Conservation (phyloP, 2,797 vertebrate species). For the Labroides dimidiatus region DNA sequence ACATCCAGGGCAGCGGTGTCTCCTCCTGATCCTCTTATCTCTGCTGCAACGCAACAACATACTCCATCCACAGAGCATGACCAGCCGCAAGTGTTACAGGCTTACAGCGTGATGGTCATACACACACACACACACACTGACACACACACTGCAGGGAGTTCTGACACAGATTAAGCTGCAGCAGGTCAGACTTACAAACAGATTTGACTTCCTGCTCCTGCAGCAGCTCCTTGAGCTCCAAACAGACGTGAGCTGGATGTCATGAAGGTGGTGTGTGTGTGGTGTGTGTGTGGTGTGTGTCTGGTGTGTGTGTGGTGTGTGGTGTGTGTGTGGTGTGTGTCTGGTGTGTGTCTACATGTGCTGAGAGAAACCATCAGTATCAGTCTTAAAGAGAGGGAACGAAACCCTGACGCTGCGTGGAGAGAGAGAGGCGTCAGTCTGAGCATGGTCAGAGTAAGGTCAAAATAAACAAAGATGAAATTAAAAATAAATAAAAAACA, state of each 20-base stretch:
- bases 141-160: neutral
- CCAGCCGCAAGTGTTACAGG: slow-evolving; percentile 33
- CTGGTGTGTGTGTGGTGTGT: neutral
- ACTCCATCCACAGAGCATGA: slow-evolving; percentile 57
- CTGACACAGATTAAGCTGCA: slow-evolving; percentile 10
- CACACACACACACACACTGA: neutral
- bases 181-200: neutral
- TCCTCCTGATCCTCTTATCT: slow-evolving; percentile 75
- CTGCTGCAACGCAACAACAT: slow-evolving; percentile 55
- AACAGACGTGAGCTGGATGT: slow-evolving; percentile 6
- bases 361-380: slow-evolving; percentile 12
- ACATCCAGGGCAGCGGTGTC: slow-evolving; percentile 68
- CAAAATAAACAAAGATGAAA: neutral
- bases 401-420: neutral
- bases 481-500: too few species aligned
- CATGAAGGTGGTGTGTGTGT: neutral
- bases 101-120: slow-evolving; percentile 42
- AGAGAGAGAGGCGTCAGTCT: too few species aligned
- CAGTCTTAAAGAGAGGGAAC: neutral
- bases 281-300: neutral
- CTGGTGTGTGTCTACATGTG: neutral
- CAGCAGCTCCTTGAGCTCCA: slow-evolving; percentile 13
- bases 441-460: too few species aligned
- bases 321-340: neutral
- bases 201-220: neutral